A percentile compares a stretch with the other conserved stretches of the same genome.
Evolutionary conservation across 1,140 invertebrate species (phyloP).

Genomic region (Polypedilum pembai): DNA sequence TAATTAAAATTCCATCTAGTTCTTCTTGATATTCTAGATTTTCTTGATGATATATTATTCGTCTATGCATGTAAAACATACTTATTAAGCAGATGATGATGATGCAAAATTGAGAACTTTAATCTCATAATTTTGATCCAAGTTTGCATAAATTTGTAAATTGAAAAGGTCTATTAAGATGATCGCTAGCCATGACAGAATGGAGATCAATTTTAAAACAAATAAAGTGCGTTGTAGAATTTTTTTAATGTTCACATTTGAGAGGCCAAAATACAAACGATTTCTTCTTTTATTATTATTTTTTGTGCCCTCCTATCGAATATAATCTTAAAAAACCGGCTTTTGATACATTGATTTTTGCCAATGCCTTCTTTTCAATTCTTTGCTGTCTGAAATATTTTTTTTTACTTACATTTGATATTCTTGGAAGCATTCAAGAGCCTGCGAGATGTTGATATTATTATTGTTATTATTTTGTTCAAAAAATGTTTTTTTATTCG

Average conservation of each 20-base stretch:
- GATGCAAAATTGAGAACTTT: not conserved
- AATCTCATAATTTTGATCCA: too few species aligned
- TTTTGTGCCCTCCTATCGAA: not conserved
- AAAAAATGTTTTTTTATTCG: not conserved
- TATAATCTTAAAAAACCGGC: not conserved
- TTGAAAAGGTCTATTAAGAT: too few species aligned
- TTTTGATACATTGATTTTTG: slow-evolving; percentile 19
- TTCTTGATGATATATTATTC: not conserved
- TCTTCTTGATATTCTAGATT: slow-evolving; percentile 3
- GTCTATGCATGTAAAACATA: too few species aligned
- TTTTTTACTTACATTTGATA: not conserved
- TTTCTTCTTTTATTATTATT: not conserved
- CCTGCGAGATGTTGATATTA: not conserved
- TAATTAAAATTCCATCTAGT: not conserved
- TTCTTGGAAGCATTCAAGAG: slow-evolving; percentile 5
- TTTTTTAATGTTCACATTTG: not conserved
- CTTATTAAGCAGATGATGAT: not conserved
- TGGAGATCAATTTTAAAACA: not conserved
- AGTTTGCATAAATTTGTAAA: too few species aligned
- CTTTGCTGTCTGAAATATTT: not conserved
- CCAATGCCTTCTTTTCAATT: not conserved
- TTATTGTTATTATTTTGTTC: too few species aligned
- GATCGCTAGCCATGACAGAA: too few species aligned
- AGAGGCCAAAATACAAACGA: not conserved
- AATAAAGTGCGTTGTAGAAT: not conserved